Base-by-base conservation (phyloP, 2,797 vertebrate species). In the Poeciliopsis turneri region DNA sequence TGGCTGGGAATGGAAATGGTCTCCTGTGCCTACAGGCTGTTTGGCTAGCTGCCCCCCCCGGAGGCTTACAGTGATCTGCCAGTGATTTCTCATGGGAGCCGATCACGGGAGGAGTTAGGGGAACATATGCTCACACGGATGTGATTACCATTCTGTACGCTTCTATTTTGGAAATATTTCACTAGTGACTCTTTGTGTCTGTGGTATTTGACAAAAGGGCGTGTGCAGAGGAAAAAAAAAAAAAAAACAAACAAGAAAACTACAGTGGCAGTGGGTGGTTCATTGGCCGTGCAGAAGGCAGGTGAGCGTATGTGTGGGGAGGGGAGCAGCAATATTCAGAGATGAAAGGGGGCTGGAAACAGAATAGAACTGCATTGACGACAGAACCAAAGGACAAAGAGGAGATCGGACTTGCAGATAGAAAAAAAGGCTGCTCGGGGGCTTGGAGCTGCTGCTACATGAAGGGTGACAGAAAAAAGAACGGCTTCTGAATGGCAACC, bases 341-440 rank as follows among this genome's bases (percentile, higher is more conserved):
- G 91, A 95, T 94, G 93, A 91, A 70, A 90, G 91, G 92, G 92
- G 95, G 94, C 95, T 93, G 94, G 95, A 96, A 95, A 96, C 93
- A 96, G 95, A 96, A 95, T 95, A 95, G 94, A 96, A 97, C 96
- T 97, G 96, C 96, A 97, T 97, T 97, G 96, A 97, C 95, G 93
- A 95, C 92, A 94, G 92, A 96, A 94, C 93, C 93, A 92, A 93
- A 92, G 90, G 91, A 94, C 92, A 87, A 91, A 90, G 91, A 92
- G 90, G 84, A 90, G 91, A 88, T 90, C 86, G 92, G 89, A 94
- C 90, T 92, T 91, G 92, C 90, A 88, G 90, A 93, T 92, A 91
- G 88, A 88, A 86, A 80, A 25, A 85, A 80, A 90, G 88, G 86
- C 88, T 91, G 94, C 90, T 90, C 43, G 80, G 89, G 90, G 88